Conservation (phyloP, 2,888 invertebrate genomes). For the Megamerina dolium region DNA sequence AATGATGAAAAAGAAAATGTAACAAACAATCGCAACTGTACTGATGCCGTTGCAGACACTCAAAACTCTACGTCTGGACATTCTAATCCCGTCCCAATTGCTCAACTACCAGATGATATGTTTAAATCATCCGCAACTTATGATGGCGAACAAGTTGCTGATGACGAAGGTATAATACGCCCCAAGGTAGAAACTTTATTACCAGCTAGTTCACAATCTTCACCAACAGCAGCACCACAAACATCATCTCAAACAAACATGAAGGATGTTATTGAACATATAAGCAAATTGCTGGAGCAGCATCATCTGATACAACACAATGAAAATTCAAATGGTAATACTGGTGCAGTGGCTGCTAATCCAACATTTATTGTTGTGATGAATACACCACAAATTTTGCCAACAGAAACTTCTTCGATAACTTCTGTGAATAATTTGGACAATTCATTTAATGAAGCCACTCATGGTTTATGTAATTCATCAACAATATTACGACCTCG, state of each 20-base stretch:
- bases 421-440: constrained; percentile 9
- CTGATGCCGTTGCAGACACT: too few relatives aligned
- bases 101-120: constrained; percentile 21
- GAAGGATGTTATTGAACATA: constrained; percentile 31
- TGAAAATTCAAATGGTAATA: constrained; percentile 9
- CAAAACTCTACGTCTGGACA: too few relatives aligned
- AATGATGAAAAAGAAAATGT: too few relatives aligned
- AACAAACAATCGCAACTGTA: too few relatives aligned
- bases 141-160: constrained; percentile 21
- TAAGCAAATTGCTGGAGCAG: constrained; percentile 27
- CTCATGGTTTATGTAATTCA: constrained; percentile 18
- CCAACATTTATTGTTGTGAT: constrained; percentile 36
- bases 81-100: constrained; percentile 3
- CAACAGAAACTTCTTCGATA: too few relatives aligned
- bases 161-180: constrained; percentile 19
- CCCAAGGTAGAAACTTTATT: constrained; percentile 19
- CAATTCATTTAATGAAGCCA: constrained; percentile 14
- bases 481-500: constrained; percentile 22
- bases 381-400: constrained; percentile 13
- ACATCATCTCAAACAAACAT: constrained; percentile 20
- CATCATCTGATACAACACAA: constrained; percentile 14
- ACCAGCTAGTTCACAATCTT: constrained; percentile 1
- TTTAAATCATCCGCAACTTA: constrained; percentile 23
- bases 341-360: constrained; percentile 15
- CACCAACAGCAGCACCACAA: constrained; percentile 4